Base-by-base conservation (phyloP, 2,113 vertebrate species). In the Tricholaema leucomelas region DNA sequence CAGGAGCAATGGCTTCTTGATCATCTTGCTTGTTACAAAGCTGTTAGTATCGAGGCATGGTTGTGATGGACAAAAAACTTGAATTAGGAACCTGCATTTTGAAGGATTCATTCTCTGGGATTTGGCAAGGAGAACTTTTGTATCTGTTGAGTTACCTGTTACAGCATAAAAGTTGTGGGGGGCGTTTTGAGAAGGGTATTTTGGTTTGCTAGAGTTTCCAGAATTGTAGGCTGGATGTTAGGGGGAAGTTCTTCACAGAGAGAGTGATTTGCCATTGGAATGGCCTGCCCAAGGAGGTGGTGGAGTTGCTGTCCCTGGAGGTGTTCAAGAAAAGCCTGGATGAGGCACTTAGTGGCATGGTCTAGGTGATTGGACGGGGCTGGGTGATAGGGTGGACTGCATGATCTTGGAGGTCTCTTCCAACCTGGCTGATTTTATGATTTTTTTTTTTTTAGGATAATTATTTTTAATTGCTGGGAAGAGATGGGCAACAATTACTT, bases 41-140 rank as follows among this genome's bases (percentile, higher is more conserved):
- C 63, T 56, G 16, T 31, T 64, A 50, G 31, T 33, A 30, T 35
- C 0, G 0, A 50, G 24, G 2, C 67, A 30, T 31, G 7, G 27
- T 56, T 84, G 33, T 54, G n/a, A n/a, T 13, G 46, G 38, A 33
- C 56, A 54, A 64, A 59, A 70, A 52, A 58, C 16, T 40, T 38
- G 2, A 19, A 56, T 40, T 33, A 25, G 36, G 10, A 91, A 15
- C 4, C 2, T 1, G 0, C 46, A n/a, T 48, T 86, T 60, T 46
- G n/a, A 85, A 76, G n/a, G 13, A 16, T 30, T 44, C 24, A 20
- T 65, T 85, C 35, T 60, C 31, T 69, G 17, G 14, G 31, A 66
- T 90, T 91, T 81, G 93, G 28, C 48, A 50, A 61, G 27, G 54
- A 65, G 6, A 85, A 30, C 33, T 64, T 85, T 56, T n/a, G 0